phyloP scores from a whole-genome alignment of 2,113 vertebrate species.

The Hippoglossus stenolepis region DNA sequence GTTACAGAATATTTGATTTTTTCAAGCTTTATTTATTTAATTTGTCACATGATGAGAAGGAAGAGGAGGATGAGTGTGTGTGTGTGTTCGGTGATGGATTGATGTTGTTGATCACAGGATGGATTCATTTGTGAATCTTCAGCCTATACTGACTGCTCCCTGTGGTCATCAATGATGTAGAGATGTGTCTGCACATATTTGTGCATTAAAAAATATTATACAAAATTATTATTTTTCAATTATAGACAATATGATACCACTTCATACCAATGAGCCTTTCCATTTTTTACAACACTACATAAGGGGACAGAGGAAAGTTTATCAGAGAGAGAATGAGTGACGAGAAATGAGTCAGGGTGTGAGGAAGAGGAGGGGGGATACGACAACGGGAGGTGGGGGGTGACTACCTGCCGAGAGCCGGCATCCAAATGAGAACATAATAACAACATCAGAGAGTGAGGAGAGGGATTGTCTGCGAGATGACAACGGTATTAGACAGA shows the following conservation, averaged over 20 bases:
- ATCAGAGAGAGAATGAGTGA: constrained; percentile 3
- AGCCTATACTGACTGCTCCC: constrained; percentile 87
- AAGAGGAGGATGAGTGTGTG: neutral
- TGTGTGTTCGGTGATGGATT: constrained; percentile 9
- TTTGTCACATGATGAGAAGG: constrained; percentile 65
- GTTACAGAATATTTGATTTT: constrained; percentile 78
- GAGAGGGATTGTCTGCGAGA: constrained; percentile 75
- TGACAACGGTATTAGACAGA: constrained; percentile 79
- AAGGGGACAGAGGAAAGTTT: constrained; percentile 40
- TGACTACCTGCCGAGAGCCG: constrained; percentile 80
- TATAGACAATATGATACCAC: neutral
- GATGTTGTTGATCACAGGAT: constrained; percentile 77
- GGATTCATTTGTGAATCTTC: constrained; percentile 55
- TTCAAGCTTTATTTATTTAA: constrained; percentile 61
- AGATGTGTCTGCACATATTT: neutral
- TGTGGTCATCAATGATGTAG: constrained; percentile 53
- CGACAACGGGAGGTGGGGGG: constrained; percentile 11
- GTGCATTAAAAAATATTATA: constrained; percentile 4
- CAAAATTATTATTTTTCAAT: neutral
- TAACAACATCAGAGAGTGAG: constrained; percentile 76
- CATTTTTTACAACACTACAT: neutral
- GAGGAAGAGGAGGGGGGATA: constrained; percentile 35
- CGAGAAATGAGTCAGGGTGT: constrained; percentile 19
- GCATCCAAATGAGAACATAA: constrained; percentile 81
- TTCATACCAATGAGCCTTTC: constrained; percentile 61